Evolutionary conservation across 2,113 vertebrate genomes (phyloP).

Genomic region (Dicerorhinus sumatrensis): DNA sequence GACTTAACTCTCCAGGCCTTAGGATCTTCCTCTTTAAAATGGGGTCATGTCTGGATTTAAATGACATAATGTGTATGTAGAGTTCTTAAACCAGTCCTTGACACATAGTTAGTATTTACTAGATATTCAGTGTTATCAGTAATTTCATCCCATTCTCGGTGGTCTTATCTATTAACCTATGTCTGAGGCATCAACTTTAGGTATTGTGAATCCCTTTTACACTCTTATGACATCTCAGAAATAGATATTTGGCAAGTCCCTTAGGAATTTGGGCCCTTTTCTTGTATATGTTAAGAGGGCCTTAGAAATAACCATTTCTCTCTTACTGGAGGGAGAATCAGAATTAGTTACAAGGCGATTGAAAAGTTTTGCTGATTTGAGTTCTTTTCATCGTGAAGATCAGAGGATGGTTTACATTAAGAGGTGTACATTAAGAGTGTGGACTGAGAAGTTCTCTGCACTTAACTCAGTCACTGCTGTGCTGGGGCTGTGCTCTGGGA

Average conservation of each 20-base stretch:
- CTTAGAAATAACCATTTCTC: background rate
- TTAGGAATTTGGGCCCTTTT: background rate
- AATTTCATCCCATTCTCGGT: background rate
- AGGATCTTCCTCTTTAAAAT: background rate
- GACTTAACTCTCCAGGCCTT: background rate
- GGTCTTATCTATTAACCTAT: background rate
- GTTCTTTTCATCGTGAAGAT: background rate
- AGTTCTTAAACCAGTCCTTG: background rate
- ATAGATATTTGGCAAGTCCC: background rate
- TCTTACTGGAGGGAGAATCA: background rate
- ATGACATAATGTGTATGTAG: fast-evolving
- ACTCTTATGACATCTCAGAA: background rate
- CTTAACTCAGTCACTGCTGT: fast-evolving
- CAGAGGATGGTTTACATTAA: background rate
- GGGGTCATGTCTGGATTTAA: background rate
- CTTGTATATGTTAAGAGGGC: background rate
- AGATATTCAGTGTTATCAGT: background rate
- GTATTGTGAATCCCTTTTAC: background rate
- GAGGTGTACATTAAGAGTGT: too few relatives aligned
- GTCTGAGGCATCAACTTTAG: background rate
- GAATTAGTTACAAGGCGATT: background rate
- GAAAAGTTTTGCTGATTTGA: background rate
- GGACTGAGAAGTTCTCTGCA: fast-evolving
- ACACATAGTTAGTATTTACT: background rate
- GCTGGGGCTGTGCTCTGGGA: background rate